These are phyloP conservation scores for Cheilosia vulpina DNA, from an alignment of 2,888 invertebrate species.

Conservation along the genomic window DNA sequence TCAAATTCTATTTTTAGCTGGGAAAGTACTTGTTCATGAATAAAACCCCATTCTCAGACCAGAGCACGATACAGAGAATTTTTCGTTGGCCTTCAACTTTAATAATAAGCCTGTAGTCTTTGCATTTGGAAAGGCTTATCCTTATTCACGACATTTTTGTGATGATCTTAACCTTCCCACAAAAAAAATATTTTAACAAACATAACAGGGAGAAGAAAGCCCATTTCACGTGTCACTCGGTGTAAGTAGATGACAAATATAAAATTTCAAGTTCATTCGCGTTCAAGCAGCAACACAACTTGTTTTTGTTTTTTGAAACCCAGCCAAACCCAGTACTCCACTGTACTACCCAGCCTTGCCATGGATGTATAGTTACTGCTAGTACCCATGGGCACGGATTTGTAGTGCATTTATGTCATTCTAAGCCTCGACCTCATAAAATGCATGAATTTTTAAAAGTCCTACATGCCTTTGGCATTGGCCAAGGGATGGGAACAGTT, in stretches of 20 bases:
- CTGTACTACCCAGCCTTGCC: conserved; percentile 27
- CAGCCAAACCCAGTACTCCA: conserved; percentile 20
- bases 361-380: background rate
- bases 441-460: conserved; percentile 44
- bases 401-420: conserved; percentile 1
- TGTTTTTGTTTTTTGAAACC: conserved; percentile 18
- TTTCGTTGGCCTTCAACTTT: conserved; percentile 18
- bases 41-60: conserved; percentile 1
- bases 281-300: background rate
- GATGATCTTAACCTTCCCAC: conserved; percentile 21
- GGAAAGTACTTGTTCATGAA: background rate
- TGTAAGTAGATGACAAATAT: background rate
- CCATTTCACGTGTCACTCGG: conserved; percentile 7
- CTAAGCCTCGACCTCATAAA: conserved; percentile 50
- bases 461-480: conserved; percentile 47
- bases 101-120: conserved; percentile 18
- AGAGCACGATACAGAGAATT: background rate
- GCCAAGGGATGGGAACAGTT: background rate
- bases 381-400: background rate
- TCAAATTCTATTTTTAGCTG: conserved; percentile 26
- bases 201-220: background rate
- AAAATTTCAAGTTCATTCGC: conserved; percentile 11
- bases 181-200: background rate
- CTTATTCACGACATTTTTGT: conserved; percentile 18
- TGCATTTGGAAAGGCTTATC: conserved; percentile 13